phyloP scores from a whole-genome alignment of 2,113 vertebrate genomes.

The Illadopsis cleaveri region DNA sequence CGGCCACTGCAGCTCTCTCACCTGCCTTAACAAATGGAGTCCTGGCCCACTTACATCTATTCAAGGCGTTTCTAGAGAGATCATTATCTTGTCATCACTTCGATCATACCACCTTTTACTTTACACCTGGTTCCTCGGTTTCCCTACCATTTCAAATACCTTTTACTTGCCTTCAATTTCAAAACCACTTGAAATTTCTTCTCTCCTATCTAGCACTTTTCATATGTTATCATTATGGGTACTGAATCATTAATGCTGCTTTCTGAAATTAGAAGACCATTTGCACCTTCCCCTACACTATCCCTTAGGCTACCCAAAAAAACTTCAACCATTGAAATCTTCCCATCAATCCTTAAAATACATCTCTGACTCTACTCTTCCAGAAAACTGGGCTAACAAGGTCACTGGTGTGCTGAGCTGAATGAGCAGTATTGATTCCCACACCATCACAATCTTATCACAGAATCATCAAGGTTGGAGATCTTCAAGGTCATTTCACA shows the following conservation, averaged over 20 bases:
- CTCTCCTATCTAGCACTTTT: background rate
- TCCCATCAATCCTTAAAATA: background rate
- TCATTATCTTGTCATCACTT: background rate
- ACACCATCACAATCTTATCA: background rate
- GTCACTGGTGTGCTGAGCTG: background rate
- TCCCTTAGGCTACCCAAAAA: background rate
- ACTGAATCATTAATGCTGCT: background rate
- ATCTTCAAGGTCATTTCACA: background rate
- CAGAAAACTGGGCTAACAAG: background rate
- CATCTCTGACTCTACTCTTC: background rate
- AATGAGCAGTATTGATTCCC: background rate
- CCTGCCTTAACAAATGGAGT: background rate
- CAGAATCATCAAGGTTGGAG: background rate
- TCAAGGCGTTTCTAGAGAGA: background rate
- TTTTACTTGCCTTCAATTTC: background rate
- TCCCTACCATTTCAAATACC: background rate
- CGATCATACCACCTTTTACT: background rate
- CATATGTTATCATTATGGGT: background rate
- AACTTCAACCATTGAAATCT: background rate
- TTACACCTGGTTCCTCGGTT: background rate
- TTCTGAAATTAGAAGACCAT: background rate
- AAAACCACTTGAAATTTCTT: background rate
- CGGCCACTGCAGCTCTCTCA: background rate
- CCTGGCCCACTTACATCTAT: background rate
- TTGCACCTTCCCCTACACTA: background rate